Base-by-base conservation (phyloP, 2,888 invertebrate genomes). In the Protula sp. region DNA sequence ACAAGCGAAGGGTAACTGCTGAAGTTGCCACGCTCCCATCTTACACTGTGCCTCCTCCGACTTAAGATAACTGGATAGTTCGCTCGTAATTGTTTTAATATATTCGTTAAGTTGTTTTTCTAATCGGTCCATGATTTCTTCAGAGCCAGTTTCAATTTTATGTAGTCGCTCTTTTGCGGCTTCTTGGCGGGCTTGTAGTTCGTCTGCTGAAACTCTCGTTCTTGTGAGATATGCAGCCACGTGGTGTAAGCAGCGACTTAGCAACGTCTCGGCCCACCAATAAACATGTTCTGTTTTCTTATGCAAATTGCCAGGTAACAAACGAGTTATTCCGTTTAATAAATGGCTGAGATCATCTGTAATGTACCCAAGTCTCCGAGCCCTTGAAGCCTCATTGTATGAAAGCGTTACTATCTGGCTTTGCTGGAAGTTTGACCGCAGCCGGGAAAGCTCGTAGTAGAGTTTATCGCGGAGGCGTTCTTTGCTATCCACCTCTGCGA, bases 361-460 rank as follows among this genome's bases (percentile, higher is more conserved):
- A 9, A 74, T 67, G 55, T 72, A 75, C 24, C 74, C 73, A 5
- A 72, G 70, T 55, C 70, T 65, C 27, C 56, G 54, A 50, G 67
- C 61, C 19, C 66, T 69, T 61, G 52, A 56, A 3, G 74, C 71
- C 54, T 73, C 69, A 19, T 58, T 57, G 47, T 68, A 63, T 19
- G 72, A 71, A 54, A 77, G 66, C 58, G 65, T 71, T 22, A 67
- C 67, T 0, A 68, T 67, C 62, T 75, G 74, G 3, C 29, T 22
- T n/a, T 48, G 26, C 29, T 60, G 29, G 58, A 60, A 47, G 45
- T 60, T 52, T 28, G 60, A 56, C 60, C 60, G 56, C 22, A 31
- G 31, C 22, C 52, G 30, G 19, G 51, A 50, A 19, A 60, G 48
- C 50, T 60, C 56, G 27, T 38, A 14, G 9, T 14, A 19, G 19